Conservation (phyloP, 2,888 invertebrate genomes). For the Epinotia demarniana region DNA sequence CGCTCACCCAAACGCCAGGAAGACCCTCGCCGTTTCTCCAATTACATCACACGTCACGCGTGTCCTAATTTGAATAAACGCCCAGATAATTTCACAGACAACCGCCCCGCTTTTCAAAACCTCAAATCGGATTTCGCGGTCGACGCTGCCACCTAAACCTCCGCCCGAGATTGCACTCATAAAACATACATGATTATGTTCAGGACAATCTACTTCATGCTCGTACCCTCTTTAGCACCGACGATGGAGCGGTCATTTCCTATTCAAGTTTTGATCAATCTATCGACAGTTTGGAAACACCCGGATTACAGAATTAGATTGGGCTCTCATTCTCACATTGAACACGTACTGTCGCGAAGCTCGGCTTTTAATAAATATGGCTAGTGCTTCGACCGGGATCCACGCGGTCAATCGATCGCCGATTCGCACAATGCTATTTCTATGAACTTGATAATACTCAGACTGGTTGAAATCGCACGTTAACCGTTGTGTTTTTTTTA, state of each 20-base stretch:
- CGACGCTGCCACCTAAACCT: conserved; percentile 31
- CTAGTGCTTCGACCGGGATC: conserved; percentile 16
- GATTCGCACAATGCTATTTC: neutral
- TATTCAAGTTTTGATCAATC: conserved; percentile 60
- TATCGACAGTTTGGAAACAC: conserved; percentile 60
- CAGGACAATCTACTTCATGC: conserved; percentile 47
- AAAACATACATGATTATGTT: conserved; percentile 49
- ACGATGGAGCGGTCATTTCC: conserved; percentile 53
- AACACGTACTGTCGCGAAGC: conserved; percentile 46
- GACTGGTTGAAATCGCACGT: no score
- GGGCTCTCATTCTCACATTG: conserved; percentile 53
- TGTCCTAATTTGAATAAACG: conserved; percentile 59
- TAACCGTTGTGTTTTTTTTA: no score
- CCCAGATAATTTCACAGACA: conserved; percentile 43
- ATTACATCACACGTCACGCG: conserved; percentile 48
- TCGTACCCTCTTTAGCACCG: conserved; percentile 49
- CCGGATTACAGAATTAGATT: conserved; percentile 63
- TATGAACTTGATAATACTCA: no score
- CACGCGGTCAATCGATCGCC: neutral
- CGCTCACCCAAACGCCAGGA: conserved; percentile 48
- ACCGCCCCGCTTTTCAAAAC: conserved; percentile 41
- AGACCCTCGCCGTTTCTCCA: conserved; percentile 45
- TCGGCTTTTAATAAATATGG: conserved; percentile 53
- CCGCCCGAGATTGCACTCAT: conserved; percentile 44
- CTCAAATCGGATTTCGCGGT: conserved; percentile 44